Conservation (phyloP, 2,113 vertebrate species). For the Desmodus rotundus region DNA sequence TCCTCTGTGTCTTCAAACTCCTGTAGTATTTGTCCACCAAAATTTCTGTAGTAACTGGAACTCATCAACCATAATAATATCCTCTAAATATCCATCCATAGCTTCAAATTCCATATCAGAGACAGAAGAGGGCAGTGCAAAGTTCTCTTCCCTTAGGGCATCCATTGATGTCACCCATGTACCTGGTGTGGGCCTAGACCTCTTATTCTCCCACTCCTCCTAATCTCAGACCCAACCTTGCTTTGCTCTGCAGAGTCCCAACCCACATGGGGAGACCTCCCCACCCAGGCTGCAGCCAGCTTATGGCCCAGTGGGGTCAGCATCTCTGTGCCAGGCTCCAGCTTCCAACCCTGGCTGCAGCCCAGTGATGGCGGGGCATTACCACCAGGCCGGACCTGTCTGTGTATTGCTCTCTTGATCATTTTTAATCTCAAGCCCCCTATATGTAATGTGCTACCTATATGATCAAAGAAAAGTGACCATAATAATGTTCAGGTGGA, state of each 20-base stretch:
- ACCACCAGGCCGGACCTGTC: not conserved
- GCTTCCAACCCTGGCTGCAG: not conserved
- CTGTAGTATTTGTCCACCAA: constrained; percentile 93
- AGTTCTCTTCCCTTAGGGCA: not conserved
- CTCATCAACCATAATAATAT: constrained; percentile 90
- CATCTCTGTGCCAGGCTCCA: too few relatives aligned
- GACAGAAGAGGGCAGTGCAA: constrained; percentile 76
- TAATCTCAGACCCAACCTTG: not conserved
- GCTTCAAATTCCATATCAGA: constrained; percentile 87
- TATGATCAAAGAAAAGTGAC: not conserved
- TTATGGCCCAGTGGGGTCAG: not conserved
- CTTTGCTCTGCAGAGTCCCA: not conserved
- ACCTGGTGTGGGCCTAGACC: not conserved
- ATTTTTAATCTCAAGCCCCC: not conserved
- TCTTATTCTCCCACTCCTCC: not conserved
- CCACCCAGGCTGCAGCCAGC: not conserved
- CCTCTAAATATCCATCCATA: constrained; percentile 88
- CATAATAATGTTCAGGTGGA: not conserved
- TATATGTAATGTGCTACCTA: too few relatives aligned
- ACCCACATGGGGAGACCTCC: not conserved
- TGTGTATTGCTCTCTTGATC: not conserved
- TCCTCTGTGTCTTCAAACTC: constrained; percentile 92
- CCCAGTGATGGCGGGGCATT: not conserved
- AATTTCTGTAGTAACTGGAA: constrained; percentile 87
- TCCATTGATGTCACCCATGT: not conserved